Percentiles rank a stretch among this genome's conserved stretches.
phyloP scores from a whole-genome alignment of 1,140 invertebrate genomes.

The Belonocnema kinseyi region DNA sequence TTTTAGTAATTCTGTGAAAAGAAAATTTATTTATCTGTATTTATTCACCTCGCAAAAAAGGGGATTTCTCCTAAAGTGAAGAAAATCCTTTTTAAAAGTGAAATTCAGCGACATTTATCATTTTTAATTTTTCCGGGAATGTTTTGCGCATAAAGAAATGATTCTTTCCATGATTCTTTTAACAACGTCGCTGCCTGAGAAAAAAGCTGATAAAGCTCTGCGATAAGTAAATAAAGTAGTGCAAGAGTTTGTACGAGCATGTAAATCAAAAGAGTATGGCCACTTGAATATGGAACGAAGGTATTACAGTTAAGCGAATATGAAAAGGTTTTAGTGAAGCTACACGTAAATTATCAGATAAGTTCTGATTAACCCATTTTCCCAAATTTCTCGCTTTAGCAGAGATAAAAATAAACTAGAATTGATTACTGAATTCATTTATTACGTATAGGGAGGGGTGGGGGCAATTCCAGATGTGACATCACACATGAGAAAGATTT shows the following conservation, averaged over 20 bases:
- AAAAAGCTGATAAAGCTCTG: slow-evolving; percentile 4
- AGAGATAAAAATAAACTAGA: background rate
- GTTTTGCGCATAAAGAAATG: background rate
- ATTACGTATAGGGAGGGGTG: background rate
- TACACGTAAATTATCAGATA: slow-evolving; percentile 14
- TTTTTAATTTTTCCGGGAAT: background rate
- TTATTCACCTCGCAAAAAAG: no score
- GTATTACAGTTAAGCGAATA: slow-evolving; percentile 10
- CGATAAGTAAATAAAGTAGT: slow-evolving; percentile 30
- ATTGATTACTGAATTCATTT: background rate
- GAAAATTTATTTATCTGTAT: no score
- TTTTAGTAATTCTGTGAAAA: no score
- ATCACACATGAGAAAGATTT: background rate
- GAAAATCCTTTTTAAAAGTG: background rate
- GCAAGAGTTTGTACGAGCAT: slow-evolving; percentile 23
- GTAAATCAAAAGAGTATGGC: slow-evolving; percentile 19
- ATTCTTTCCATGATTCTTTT: background rate
- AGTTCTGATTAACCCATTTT: slow-evolving; percentile 11
- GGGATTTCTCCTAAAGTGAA: background rate
- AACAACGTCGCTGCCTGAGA: background rate
- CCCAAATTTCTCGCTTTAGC: background rate
- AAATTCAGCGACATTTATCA: background rate
- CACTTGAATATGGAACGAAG: slow-evolving; percentile 25
- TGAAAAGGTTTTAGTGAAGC: slow-evolving; percentile 2
- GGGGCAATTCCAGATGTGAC: no score